Base-by-base conservation (phyloP, 2,888 invertebrate genomes). In the Elgonia sp. region DNA sequence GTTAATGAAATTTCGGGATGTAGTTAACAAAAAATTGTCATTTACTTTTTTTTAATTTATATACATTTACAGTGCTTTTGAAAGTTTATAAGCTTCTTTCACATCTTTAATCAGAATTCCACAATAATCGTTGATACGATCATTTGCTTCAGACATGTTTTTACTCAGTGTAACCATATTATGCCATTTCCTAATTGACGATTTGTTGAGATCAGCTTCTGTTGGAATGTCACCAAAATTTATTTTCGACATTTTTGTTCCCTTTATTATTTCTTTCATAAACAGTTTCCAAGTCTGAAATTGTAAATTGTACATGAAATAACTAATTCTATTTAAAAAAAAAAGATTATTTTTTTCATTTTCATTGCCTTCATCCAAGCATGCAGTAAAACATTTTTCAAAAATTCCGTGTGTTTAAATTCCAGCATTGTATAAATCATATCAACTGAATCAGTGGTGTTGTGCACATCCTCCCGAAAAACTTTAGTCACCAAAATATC, bases 381-480 rank as follows among this genome's bases (percentile, higher is more conserved):
- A 0, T 53, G 39, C 7, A 67, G n/a, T 21, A 88, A 67, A 9
- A 82, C 37, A 29, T 77, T 29, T 60, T 73, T 84, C 55, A 88
- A 63, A 14, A 12, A 42, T 16, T 53, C 5, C 4, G 69, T 83
- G n/a, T 81, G 63, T 39, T 76, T 88, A 18, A 88, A 83, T 70
- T 85, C 82, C 29, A 83, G 60, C 55, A 88, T 73, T 18, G 85
- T 88, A 50, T 83, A 79, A 50, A 88, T 69, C 83, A 86, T 88
- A 20, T 88, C 86, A 8, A 88, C 76, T 5, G 86, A 69, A 53
- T 88, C 88, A 9, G 42, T 69, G 0, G 83, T 21, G 46, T 86
- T 86, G 18, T 86, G 76, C 0, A 88, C 75, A 29, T 88, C 88
- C 37, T 88, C 80, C 21, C 39, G 42, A 46, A 86, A 86, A 76